Conservation (phyloP, 2,888 invertebrate species). For the Ormyrus rosae region DNA sequence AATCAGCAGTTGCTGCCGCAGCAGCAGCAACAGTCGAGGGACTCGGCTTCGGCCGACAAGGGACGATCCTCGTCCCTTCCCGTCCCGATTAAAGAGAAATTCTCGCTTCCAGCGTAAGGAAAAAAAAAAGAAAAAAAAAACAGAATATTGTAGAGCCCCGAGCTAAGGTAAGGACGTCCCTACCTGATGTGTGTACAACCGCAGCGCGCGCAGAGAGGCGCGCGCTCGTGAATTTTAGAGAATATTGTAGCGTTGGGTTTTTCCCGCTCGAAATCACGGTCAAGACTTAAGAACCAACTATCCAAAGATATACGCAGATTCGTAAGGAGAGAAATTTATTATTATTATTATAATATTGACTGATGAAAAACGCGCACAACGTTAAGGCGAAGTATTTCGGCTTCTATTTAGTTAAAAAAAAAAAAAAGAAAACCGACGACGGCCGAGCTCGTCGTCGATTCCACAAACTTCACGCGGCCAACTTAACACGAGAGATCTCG, state of each 20-base stretch:
- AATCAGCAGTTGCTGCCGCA: constrained; percentile 24
- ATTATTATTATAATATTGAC: constrained; percentile 34
- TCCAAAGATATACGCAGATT: constrained; percentile 69
- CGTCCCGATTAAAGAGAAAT: constrained; percentile 11
- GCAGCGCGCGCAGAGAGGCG: neutral
- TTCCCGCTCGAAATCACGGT: constrained; percentile 53
- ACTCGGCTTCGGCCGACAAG: neutral
- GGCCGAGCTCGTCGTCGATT: neutral
- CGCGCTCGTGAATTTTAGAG: constrained; percentile 3
- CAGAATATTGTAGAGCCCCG: neutral
- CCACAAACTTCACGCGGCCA: neutral
- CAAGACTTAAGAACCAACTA: constrained; percentile 68
- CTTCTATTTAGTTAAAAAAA: neutral
- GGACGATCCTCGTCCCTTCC: constrained; percentile 17
- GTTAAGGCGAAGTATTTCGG: constrained; percentile 35
- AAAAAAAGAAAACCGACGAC: neutral
- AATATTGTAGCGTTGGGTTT: neutral
- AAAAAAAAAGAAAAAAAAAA: neutral
- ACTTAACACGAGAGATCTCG: constrained; percentile 2
- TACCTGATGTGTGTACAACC: neutral
- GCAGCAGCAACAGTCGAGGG: constrained; percentile 25
- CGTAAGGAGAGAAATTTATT: constrained; percentile 31
- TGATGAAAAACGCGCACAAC: constrained; percentile 47
- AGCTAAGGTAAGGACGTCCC: constrained; percentile 39
- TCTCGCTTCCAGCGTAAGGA: constrained; percentile 7